phyloP scores from a whole-genome alignment of 2,888 invertebrate species.

The Tridacna gigas region DNA sequence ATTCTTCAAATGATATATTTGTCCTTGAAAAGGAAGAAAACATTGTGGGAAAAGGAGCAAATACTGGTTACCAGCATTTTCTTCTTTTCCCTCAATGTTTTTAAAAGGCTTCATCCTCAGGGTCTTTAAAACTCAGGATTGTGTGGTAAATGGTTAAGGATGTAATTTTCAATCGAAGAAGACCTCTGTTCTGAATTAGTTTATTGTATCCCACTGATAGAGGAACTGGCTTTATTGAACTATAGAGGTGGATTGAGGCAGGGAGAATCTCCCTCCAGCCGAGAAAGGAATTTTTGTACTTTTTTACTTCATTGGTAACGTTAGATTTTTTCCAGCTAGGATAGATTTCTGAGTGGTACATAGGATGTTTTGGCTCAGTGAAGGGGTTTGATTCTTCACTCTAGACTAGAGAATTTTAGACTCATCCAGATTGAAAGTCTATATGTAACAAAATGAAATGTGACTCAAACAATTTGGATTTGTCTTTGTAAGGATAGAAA shows the following conservation, averaged over 20 bases:
- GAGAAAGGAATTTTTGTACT: conserved; percentile 8
- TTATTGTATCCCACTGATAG: conserved; percentile 26
- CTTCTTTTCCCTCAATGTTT: conserved; percentile 2
- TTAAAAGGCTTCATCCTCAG: not conserved
- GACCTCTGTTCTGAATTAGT: conserved; percentile 27
- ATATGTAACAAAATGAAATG: no score
- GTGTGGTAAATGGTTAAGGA: not conserved
- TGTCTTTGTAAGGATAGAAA: no score
- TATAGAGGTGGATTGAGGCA: conserved; percentile 15
- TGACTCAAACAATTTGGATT: no score
- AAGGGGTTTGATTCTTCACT: not conserved
- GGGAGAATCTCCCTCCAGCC: not conserved
- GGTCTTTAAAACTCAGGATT: not conserved
- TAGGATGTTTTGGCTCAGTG: not conserved
- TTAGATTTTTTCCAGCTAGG: no score
- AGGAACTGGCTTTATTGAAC: conserved; percentile 25
- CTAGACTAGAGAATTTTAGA: not conserved
- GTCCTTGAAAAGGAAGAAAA: no score
- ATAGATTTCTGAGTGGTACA: no score
- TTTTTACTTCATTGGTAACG: no score
- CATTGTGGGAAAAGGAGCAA: not conserved
- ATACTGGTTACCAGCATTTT: not conserved
- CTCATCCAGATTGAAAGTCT: no score
- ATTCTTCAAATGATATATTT: no score
- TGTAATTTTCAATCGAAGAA: conserved; percentile 17